phyloP scores from a whole-genome alignment of 2,113 vertebrate species.

The Cnemophilus loriae region DNA sequence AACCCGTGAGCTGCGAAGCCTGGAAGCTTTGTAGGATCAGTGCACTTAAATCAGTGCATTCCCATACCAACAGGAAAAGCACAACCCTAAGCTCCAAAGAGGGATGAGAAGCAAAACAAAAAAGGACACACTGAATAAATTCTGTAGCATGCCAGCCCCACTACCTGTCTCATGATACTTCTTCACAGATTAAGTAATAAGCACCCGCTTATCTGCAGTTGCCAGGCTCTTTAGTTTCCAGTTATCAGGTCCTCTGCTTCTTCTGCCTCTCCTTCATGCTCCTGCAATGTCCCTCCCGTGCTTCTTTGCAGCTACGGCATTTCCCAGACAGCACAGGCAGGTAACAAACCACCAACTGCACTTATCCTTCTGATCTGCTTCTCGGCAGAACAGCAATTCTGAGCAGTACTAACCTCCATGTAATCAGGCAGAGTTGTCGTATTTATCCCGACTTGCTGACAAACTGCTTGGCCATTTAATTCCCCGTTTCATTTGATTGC shows the following conservation, averaged over 20 bases:
- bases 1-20: background rate
- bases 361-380: background rate
- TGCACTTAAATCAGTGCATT: background rate
- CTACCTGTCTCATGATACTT: background rate
- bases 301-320: background rate
- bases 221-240: background rate
- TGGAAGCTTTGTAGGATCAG: background rate
- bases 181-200: background rate
- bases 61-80: background rate
- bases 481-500: background rate
- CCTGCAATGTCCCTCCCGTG: fast-evolving
- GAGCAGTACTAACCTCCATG: background rate
- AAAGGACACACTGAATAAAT: background rate
- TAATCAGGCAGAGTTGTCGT: background rate
- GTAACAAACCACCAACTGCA: background rate
- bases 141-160: background rate
- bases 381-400: background rate
- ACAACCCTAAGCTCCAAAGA: background rate
- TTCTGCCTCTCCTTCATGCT: background rate
- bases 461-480: background rate
- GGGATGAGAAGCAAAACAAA: background rate
- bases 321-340: background rate
- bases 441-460: background rate
- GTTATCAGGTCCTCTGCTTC: background rate
- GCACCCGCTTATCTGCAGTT: background rate